Percentiles rank a stretch among this genome's conserved stretches.
These are phyloP conservation scores for Cyanoramphus novaezelandiae DNA, from an alignment of 2,113 vertebrate genomes.

Conservation along the genomic window DNA sequence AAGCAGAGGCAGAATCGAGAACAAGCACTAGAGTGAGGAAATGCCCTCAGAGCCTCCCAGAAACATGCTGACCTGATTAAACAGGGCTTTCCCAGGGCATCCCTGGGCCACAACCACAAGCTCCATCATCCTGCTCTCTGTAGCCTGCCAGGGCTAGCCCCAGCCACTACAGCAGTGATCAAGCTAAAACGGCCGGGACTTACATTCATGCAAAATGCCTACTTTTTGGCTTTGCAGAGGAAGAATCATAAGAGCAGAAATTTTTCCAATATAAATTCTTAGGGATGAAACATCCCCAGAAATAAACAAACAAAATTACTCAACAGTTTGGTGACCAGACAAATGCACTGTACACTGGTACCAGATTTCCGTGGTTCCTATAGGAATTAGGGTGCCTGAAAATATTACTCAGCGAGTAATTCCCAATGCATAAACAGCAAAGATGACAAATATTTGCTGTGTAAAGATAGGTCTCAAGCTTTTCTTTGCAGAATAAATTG, in stretches of 20 bases:
- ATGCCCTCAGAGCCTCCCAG: not conserved
- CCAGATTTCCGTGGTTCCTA: not conserved
- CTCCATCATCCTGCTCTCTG: not conserved
- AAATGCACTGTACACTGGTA: not conserved
- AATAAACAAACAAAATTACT: not conserved
- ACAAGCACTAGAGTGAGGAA: not conserved
- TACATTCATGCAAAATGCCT: not conserved
- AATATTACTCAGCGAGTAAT: not conserved
- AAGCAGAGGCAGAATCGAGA: not conserved
- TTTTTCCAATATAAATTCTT: not conserved
- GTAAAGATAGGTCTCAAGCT: not conserved
- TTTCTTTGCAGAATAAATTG: not conserved
- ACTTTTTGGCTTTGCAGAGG: slow-evolving; percentile 5
- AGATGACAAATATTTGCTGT: not conserved
- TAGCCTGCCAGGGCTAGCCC: not conserved
- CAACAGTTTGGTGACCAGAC: not conserved
- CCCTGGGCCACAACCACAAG: not conserved
- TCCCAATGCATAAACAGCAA: not conserved
- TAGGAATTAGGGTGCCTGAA: not conserved
- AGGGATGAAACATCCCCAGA: not conserved
- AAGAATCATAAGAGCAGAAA: not conserved
- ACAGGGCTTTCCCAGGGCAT: not conserved
- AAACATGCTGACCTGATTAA: not conserved
- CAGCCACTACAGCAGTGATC: not conserved
- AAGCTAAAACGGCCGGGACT: not conserved